These are phyloP conservation scores for Eurystomus gularis DNA, from an alignment of 2,113 vertebrate genomes.

Conservation along the genomic window DNA sequence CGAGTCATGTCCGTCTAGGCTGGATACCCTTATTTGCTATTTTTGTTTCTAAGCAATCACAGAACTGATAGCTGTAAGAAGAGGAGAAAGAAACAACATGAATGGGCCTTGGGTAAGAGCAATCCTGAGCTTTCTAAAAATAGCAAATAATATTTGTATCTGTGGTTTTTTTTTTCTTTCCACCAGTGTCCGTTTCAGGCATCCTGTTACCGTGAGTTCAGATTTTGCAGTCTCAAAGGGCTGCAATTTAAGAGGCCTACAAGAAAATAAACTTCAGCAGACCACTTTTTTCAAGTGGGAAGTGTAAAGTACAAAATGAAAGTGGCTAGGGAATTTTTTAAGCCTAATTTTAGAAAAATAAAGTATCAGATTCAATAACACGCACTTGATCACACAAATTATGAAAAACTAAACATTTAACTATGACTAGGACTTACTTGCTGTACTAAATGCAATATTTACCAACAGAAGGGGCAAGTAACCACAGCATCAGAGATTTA, in stretches of 20 bases:
- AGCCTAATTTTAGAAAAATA: neutral
- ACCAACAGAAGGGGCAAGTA: neutral
- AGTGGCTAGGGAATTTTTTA: neutral
- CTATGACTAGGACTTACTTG: neutral
- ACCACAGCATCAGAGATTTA: no score
- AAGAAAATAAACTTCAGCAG: neutral
- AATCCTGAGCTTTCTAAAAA: neutral
- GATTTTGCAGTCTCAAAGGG: neutral
- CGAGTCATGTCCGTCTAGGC: neutral
- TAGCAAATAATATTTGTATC: neutral
- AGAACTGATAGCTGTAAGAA: neutral
- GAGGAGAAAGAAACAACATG: neutral
- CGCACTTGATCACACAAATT: neutral
- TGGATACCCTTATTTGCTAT: neutral
- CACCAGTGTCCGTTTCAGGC: neutral
- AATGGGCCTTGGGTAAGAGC: neutral
- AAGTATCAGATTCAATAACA: neutral
- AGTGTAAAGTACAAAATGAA: neutral
- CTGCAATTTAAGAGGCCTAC: neutral
- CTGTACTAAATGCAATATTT: neutral
- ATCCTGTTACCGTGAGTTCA: neutral
- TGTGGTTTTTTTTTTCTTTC: neutral
- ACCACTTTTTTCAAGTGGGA: neutral
- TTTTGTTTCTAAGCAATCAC: neutral
- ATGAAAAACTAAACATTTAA: neutral